Evolutionary conservation across 1,140 invertebrate species (phyloP).

Genomic region (Sinonovacula constricta): DNA sequence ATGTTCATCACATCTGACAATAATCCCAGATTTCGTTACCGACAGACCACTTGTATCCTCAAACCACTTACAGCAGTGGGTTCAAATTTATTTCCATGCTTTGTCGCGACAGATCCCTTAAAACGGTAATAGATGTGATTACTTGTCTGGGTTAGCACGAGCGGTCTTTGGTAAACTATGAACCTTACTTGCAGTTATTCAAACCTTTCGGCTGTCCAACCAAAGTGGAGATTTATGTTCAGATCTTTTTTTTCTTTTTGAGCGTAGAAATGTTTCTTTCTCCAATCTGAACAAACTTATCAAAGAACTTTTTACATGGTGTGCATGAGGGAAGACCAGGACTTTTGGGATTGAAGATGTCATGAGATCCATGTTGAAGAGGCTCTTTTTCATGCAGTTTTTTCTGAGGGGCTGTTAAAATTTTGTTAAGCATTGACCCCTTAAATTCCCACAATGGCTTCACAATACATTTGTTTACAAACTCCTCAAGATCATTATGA

Average conservation of each 20-base stretch:
- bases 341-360: background rate
- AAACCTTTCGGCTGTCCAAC: background rate
- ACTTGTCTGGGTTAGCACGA: slow-evolving; percentile 1
- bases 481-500: background rate
- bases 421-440: slow-evolving; percentile 7
- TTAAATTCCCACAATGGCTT: slow-evolving; percentile 12
- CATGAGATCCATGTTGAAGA: background rate
- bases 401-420: slow-evolving; percentile 10
- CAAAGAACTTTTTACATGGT: background rate
- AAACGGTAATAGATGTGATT: background rate
- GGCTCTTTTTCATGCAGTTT: background rate
- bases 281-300: slow-evolving; percentile 13
- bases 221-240: background rate
- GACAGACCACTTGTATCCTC: background rate
- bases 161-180: background rate
- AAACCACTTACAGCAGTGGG: background rate
- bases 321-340: background rate
- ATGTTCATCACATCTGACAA: too few relatives aligned
- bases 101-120: slow-evolving; percentile 17
- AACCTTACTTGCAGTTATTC: slow-evolving; percentile 4
- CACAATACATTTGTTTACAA: background rate
- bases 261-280: background rate
- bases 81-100: background rate
- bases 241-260: slow-evolving; percentile 9
- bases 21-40: background rate